Evolutionary conservation across 2,888 invertebrate species (phyloP).

Genomic region (Chorisops tibialis): DNA sequence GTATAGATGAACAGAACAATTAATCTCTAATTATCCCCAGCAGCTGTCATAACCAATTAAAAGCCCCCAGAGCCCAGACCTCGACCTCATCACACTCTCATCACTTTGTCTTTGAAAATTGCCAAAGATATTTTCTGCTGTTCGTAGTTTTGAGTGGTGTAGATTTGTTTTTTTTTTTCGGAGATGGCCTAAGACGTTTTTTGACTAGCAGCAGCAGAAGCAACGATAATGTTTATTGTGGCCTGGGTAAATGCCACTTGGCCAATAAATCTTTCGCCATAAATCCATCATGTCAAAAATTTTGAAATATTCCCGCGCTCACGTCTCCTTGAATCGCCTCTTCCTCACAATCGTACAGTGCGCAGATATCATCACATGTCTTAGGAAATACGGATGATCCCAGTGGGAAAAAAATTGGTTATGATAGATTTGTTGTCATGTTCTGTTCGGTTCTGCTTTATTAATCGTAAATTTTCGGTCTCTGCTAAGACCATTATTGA

Average conservation of each 20-base stretch:
- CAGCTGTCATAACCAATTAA: slow-evolving; percentile 29
- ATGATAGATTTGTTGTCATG: too few species aligned
- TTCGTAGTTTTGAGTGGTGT: background rate
- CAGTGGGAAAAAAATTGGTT: too few species aligned
- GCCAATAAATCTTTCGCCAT: slow-evolving; percentile 27
- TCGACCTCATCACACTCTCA: slow-evolving; percentile 23
- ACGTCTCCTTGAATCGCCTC: slow-evolving; percentile 8
- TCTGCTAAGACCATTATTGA: too few species aligned
- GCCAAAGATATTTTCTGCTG: slow-evolving; percentile 7
- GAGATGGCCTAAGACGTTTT: background rate
- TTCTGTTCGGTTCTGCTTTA: too few species aligned
- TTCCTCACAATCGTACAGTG: too few species aligned
- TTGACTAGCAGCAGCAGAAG: background rate
- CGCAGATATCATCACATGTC: too few species aligned
- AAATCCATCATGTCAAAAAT: slow-evolving; percentile 27
- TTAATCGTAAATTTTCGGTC: too few species aligned
- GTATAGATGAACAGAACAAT: slow-evolving; percentile 27
- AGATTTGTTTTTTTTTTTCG: background rate
- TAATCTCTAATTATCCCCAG: slow-evolving; percentile 28
- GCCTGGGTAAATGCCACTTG: slow-evolving; percentile 11
- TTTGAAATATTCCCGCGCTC: slow-evolving; percentile 25
- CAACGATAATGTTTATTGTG: too few species aligned
- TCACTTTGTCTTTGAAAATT: background rate
- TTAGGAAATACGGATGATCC: too few species aligned
- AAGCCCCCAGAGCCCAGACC: slow-evolving; percentile 4